Conservation (phyloP, 2,113 vertebrate genomes). For the Dasyornis broadbenti region DNA sequence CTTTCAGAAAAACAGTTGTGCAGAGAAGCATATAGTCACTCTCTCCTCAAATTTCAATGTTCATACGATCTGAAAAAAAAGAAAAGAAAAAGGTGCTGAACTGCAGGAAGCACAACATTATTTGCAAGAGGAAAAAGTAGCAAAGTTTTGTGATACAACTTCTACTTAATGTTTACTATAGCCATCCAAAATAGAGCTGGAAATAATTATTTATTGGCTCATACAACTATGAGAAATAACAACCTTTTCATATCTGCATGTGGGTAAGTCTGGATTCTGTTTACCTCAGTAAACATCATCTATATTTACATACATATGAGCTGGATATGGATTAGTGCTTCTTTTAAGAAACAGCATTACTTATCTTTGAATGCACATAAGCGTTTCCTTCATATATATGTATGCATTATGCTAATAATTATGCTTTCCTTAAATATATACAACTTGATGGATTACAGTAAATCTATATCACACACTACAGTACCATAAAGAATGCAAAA, state of each 20-base stretch:
- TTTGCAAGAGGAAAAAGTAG: background rate
- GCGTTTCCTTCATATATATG: background rate
- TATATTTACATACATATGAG: background rate
- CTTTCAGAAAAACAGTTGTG: background rate
- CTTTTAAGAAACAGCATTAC: background rate
- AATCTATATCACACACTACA: background rate
- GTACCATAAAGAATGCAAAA: background rate
- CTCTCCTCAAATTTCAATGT: background rate
- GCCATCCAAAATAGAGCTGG: background rate
- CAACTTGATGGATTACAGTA: background rate
- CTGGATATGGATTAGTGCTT: background rate
- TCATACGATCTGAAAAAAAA: conserved; percentile 48
- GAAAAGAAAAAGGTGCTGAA: background rate
- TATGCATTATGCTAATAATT: background rate
- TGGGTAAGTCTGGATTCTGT: background rate
- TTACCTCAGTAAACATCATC: background rate
- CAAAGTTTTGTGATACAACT: background rate
- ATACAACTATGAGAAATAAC: background rate
- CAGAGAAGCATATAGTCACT: background rate
- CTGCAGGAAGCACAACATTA: background rate
- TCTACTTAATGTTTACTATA: background rate
- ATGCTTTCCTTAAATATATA: background rate
- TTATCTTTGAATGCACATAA: background rate
- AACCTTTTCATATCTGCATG: background rate
- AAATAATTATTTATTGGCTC: background rate